Evolutionary conservation across 2,888 invertebrate genomes (phyloP).

Genomic region (Cephus nigrinus): DNA sequence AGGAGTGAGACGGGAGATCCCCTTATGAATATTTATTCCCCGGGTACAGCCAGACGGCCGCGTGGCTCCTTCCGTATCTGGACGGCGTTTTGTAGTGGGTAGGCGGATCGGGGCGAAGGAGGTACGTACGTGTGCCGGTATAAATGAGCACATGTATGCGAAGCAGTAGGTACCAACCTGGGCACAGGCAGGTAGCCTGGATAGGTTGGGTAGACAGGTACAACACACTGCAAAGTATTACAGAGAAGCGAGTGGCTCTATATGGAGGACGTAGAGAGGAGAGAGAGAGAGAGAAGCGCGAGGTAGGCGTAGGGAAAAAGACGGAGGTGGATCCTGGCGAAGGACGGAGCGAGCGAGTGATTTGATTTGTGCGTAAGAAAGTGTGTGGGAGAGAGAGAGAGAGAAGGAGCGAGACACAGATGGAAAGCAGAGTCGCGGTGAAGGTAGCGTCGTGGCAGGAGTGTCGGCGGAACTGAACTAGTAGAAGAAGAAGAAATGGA

Average conservation of each 20-base stretch:
- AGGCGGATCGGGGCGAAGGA: constrained; percentile 27
- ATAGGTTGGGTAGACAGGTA: too few species aligned
- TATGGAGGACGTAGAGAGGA: not conserved
- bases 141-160: too few species aligned
- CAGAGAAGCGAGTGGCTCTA: not conserved
- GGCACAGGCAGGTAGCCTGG: too few species aligned
- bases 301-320: too few species aligned
- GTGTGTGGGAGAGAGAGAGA: not conserved
- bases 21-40: constrained; percentile 49
- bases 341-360: not conserved
- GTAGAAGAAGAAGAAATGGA: constrained; percentile 1
- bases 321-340: too few species aligned
- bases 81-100: constrained; percentile 33
- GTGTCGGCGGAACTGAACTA: not conserved
- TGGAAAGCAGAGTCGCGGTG: not conserved
- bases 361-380: not conserved
- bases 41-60: constrained; percentile 15
- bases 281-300: not conserved
- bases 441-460: not conserved
- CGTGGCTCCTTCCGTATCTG: constrained; percentile 39
- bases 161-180: too few species aligned
- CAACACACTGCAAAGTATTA: not conserved
- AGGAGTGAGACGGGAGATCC: not conserved
- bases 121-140: constrained; percentile 15
- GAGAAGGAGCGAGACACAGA: not conserved